Evolutionary conservation across 2,888 invertebrate species (phyloP), one percentile per base, ranked within the genome.

Genomic region (Napeogenes sylphis): DNA sequence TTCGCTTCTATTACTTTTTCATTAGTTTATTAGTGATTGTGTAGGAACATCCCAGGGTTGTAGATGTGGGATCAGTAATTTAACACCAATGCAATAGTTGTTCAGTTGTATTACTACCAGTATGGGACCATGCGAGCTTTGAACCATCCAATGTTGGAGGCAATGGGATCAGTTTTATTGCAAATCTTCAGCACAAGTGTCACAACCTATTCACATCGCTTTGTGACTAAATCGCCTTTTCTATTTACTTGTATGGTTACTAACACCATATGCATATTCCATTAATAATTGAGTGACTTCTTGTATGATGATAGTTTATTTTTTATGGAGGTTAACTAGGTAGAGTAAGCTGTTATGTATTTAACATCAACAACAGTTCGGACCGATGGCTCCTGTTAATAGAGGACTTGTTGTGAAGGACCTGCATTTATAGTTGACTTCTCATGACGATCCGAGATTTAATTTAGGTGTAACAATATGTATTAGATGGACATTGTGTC

Each of bases 341-440:
- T 90, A 90, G 89, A 81, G 80, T 90, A 90, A 90, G 89, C 85
- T 88, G 90, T 90, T 90, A 87, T 87, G 85, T 90, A 86, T 85
- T 87, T 85, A 80, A 85, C 51, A 72, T 87, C 85, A 80, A 85
- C 51, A 72, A 78, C 79, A 77, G 77, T 83, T 82, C 79, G 74
- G 73, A 75, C 73, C 74, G 81, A 81, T 81, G 82, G 76, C 77
- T 73, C 73, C 75, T 75, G 79, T 81, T 77, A 73, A 72, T 79
- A 72, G 74, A 74, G 75, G 82, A 84, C 80, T 81, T 81, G 83
- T 82, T 78, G 79, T 83, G 82, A 77, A n/a, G 80, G 81, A 80
- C 82, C 78, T 82, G 90, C 90, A 89, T 89, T 89, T 88, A 88
- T 82, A 84, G 82, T 85, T 81, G 79, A 81, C 82, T 81, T 85